phyloP scores from a whole-genome alignment of 2,888 invertebrate species.

The Eurois occulta region DNA sequence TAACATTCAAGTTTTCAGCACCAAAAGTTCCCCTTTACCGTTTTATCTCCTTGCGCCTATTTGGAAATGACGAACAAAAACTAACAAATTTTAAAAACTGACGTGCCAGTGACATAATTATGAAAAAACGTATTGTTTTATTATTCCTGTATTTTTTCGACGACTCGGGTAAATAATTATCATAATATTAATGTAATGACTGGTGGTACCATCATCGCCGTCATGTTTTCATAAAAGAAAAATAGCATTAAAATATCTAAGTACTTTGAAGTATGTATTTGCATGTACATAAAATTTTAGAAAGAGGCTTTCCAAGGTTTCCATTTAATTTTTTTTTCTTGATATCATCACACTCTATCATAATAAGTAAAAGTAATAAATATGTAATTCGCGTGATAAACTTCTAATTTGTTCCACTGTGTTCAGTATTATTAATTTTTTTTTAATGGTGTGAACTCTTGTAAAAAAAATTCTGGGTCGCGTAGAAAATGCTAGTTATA shows the following conservation, averaged over 20 bases:
- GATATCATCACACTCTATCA: slow-evolving; percentile 47
- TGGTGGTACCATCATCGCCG: not conserved
- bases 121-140: not conserved
- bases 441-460: slow-evolving; percentile 12
- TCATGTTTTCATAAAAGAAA: not conserved
- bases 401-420: slow-evolving; percentile 31
- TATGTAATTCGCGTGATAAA: slow-evolving; percentile 12
- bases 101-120: not conserved
- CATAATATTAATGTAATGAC: not conserved
- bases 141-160: not conserved
- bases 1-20: not conserved
- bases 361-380: slow-evolving; percentile 47
- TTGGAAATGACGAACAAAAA: not conserved
- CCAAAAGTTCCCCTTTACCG: not conserved
- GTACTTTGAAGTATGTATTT: not conserved
- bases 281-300: not conserved
- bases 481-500: slow-evolving; percentile 57
- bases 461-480: slow-evolving; percentile 17
- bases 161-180: not conserved
- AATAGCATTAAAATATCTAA: not conserved
- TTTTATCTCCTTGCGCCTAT: not conserved
- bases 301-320: slow-evolving; percentile 7
- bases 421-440: slow-evolving; percentile 57
- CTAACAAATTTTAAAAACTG: not conserved
- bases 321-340: not conserved